Evolutionary conservation across 2,797 vertebrate genomes (phyloP), one percentile per base, ranked within the genome.

Genomic region (Channa striata): DNA sequence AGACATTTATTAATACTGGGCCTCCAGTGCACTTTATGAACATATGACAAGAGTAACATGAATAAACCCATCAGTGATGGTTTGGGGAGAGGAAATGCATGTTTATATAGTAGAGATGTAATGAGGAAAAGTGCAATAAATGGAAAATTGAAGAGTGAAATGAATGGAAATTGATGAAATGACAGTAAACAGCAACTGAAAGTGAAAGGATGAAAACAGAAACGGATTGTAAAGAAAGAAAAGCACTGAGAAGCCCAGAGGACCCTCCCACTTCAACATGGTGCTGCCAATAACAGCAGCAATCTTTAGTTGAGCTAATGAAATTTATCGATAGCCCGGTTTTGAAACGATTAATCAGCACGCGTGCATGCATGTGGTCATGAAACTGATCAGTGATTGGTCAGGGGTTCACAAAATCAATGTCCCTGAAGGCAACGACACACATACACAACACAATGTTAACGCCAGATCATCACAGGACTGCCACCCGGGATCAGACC

Each of bases 371-470:
- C 19, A 36, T 8, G 43, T 42, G 52, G 2, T 61, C 8, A 37
- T 59, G 42, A 63, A 67, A 51, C 20, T 33, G 37, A 53, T 74
- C 47, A 21, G 50, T 34, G 36, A 68, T 42, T 30, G 33, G 59
- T 65, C 44, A 59, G 42, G 67, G 59, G 30, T 57, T 44, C 52
- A 68, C 57, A 68, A 78, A 81, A 78, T 85, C 77, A 70, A 77
- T 83, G 80, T 43, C 77, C 46, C 72, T 82, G 59, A 49, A 56
- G 74, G 64, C 59, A 39, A 2, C 40, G 56, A 65, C 69, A 74
- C 59, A 37, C 49, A 59, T 13, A 36, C 23, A 23, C 17, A 71
- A 4, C 47, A 34, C n/a, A 67, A 43, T 4, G 19, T 11, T 68
- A 46, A 47, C 52, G 40, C 74, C 77, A 78, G 65, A 77, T 39